Evolutionary conservation across 1,140 invertebrate species (phyloP), one percentile per base, ranked within the genome.

Genomic region (Akabosia matsudoensis): DNA sequence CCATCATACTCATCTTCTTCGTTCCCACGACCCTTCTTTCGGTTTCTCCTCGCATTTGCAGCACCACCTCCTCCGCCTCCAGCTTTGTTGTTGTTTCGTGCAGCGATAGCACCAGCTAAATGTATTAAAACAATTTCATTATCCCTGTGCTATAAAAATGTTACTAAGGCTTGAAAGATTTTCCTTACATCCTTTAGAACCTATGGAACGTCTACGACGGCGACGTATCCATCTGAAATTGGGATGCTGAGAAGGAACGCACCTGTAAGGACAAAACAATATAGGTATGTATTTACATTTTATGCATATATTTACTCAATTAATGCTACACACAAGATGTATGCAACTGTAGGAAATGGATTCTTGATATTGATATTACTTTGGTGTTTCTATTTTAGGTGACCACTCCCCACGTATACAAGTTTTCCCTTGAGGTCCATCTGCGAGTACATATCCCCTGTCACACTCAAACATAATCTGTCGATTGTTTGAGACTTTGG

Each of bases 401-500:
- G 80, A 73, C 80, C 95, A 97, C 56, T 90, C 88, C 0, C 95
- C 95, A 14, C 93, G 92, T 24, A 97, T 90, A 82, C 95, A 97
- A 0, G 95, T 97, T 0, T 96, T 96, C 2, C 96, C 96, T 0
- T 92, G 92, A 0, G 96, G 94, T 13, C 84, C 54, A 86, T 84
- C 10, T 85, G 71, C 16, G 83, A 74, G 13, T 85, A 81, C 82
- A 83, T 83, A 85, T 88, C 85, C 0, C 87, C 94, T 93, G 77
- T 97, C 91, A 84, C 97, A 98, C 80, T 97, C 94, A 84, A 97
- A 98, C 90, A 96, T 94, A 33, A 98, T 97, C 84, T 97, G 94
- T 79, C 97, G 94, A 83, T 97, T 97, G 84, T 96, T 97, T 0
- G 86, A 86, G 74, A 93, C 91, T 86, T 95, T 96, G 82, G 90